Conservation (phyloP, 2,888 invertebrate species). For the Oscheius sp. region DNA sequence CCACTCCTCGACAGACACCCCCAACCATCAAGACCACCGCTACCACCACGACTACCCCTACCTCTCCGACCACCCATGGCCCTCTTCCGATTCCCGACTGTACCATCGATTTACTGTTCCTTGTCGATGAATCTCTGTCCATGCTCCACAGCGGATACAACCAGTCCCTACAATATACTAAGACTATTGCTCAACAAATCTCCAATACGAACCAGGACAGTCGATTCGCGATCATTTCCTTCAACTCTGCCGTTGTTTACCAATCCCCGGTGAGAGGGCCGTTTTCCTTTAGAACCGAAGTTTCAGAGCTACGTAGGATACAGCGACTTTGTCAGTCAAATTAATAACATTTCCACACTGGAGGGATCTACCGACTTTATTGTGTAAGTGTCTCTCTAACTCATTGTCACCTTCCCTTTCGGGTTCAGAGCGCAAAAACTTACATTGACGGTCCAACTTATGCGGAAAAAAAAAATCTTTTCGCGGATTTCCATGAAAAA, state of each 20-base stretch:
- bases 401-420: not conserved
- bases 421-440: not conserved
- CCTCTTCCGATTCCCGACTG: constrained; percentile 35
- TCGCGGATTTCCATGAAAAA: no score
- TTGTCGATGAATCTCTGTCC: constrained; percentile 32
- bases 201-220: constrained; percentile 3
- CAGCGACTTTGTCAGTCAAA: not conserved
- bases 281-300: not conserved
- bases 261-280: constrained; percentile 4
- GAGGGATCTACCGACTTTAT: constrained; percentile 29
- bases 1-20: constrained; percentile 3
- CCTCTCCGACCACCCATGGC: constrained; percentile 12
- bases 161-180: constrained; percentile 3
- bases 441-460: no score
- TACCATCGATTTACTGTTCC: constrained; percentile 28
- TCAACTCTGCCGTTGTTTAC: constrained; percentile 24
- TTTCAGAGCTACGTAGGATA: constrained; percentile 7
- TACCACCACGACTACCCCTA: constrained; percentile 1
- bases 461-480: no score
- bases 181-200: not conserved
- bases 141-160: constrained; percentile 20
- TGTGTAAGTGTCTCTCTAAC: constrained; percentile 6
- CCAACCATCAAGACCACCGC: constrained; percentile 12
- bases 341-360: constrained; percentile 1
- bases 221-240: constrained; percentile 32